A percentile compares a stretch with the other conserved stretches of the same genome.
These are phyloP conservation scores for Zeugodacus cucurbitae DNA, from an alignment of 1,140 invertebrate species.

Conservation along the genomic window DNA sequence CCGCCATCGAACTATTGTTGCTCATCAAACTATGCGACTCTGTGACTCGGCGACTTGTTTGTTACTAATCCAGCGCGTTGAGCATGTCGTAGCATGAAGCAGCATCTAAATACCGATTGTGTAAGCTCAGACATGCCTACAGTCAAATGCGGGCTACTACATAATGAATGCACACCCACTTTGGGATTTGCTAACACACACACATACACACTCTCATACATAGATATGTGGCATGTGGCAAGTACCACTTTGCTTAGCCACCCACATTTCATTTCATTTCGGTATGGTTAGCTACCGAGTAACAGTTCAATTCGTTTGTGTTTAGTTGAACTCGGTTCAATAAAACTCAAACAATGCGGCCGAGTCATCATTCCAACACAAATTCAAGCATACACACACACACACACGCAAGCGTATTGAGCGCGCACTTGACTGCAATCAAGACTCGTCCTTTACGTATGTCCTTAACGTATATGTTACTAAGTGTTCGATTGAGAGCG, in stretches of 20 bases:
- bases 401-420: background rate
- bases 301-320: conserved; percentile 19
- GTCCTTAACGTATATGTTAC: background rate
- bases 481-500: background rate
- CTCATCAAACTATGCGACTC: background rate
- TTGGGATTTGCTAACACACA: background rate
- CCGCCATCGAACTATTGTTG: background rate
- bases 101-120: conserved; percentile 24
- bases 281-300: background rate
- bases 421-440: background rate
- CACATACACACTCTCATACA: too few relatives aligned
- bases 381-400: background rate
- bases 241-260: background rate
- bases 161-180: conserved; percentile 32
- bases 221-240: background rate
- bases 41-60: background rate
- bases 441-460: background rate
- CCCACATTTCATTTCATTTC: conserved; percentile 8
- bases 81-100: background rate
- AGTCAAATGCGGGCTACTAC: background rate
- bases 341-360: conserved; percentile 35
- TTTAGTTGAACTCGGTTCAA: conserved; percentile 29
- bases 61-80: background rate
- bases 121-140: conserved; percentile 19
- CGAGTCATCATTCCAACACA: conserved; percentile 12